Percentiles rank a stretch among this genome's conserved stretches.
These are phyloP conservation scores for Drosophila prolongata DNA, from an alignment of 2,888 invertebrate species.

Conservation along the genomic window DNA sequence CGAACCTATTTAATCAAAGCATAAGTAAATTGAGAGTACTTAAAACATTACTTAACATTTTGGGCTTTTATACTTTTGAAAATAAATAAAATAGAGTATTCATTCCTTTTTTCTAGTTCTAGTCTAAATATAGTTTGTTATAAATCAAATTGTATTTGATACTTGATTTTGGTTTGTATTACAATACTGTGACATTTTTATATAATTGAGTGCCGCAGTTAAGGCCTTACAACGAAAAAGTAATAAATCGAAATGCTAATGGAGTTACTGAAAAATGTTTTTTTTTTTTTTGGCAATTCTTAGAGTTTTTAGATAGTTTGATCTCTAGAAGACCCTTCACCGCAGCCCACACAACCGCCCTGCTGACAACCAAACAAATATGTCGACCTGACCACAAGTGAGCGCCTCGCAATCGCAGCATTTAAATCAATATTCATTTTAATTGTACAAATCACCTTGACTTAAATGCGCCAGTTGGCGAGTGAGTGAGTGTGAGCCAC, in stretches of 20 bases:
- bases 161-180: no score
- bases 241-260: no score
- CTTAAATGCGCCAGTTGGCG: constrained; percentile 58
- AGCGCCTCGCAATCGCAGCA: constrained; percentile 54
- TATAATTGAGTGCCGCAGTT: no score
- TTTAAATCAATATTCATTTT: constrained; percentile 77
- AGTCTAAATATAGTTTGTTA: no score
- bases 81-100: no score
- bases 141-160: no score
- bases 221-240: no score
- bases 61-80: no score
- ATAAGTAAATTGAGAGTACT: no score
- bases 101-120: no score
- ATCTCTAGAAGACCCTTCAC: constrained; percentile 19
- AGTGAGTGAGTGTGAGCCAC: constrained; percentile 34
- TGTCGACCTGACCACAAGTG: constrained; percentile 38
- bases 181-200: no score
- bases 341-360: constrained; percentile 21
- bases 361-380: constrained; percentile 12
- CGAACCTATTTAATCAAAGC: background rate
- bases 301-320: background rate
- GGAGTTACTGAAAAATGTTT: background rate
- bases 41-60: no score
- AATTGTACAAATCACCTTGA: constrained; percentile 79
- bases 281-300: background rate